Conservation (phyloP, 2,797 vertebrate species). For the Octomys mimax region DNA sequence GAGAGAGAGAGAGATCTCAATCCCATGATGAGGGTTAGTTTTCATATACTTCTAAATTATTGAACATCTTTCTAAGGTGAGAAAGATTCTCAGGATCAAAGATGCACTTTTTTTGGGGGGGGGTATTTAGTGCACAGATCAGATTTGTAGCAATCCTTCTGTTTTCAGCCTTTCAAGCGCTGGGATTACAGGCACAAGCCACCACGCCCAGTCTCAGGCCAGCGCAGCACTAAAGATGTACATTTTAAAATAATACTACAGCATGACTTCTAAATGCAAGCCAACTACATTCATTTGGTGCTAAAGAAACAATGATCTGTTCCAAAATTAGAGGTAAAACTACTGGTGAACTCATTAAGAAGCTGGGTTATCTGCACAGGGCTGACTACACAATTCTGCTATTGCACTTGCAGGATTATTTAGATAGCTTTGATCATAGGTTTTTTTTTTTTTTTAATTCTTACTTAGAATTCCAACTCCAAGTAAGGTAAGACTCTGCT, state of each 20-base stretch:
- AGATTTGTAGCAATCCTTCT: no score
- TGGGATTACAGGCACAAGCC: no score
- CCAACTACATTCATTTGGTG: conserved; percentile 6
- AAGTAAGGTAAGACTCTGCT: conserved; percentile 55
- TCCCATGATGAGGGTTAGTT: not conserved
- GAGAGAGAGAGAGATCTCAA: not conserved
- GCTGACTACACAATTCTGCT: not conserved
- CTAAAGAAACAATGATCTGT: conserved; percentile 35
- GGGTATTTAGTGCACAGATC: no score
- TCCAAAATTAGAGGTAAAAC: not conserved
- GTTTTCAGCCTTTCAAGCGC: no score
- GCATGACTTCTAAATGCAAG: conserved; percentile 3
- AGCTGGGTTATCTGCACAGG: not conserved
- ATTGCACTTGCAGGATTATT: not conserved
- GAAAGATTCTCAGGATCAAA: conserved; percentile 17
- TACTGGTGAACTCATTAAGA: not conserved
- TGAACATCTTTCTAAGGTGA: conserved; percentile 8
- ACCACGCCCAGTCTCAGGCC: no score
- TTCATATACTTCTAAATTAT: not conserved
- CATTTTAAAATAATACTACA: not conserved
- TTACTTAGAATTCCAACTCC: conserved; percentile 63
- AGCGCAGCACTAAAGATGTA: no score
- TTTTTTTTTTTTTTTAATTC: no score
- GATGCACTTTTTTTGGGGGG: no score
- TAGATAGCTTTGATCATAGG: conserved; percentile 19